Evolutionary conservation across 2,888 invertebrate species (phyloP).

Genomic region (Cryptus armator): DNA sequence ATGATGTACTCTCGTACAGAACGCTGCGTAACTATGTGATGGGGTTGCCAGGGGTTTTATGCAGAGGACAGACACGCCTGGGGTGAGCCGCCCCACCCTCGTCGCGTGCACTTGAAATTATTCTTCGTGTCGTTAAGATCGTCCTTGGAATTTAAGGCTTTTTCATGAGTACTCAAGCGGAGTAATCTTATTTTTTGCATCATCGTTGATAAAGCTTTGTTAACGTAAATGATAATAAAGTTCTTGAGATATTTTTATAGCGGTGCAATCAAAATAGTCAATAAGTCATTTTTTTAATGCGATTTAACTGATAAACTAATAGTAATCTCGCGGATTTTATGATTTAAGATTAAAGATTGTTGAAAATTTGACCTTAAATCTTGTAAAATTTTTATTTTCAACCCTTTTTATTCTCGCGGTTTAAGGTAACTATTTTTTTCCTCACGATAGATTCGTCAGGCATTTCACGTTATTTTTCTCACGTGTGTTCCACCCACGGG

Average conservation of each 20-base stretch:
- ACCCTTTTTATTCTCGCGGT: neutral
- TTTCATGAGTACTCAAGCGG: neutral
- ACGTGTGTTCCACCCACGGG: neutral
- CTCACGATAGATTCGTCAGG: neutral
- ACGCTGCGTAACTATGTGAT: constrained; percentile 27
- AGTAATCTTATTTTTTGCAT: constrained; percentile 10
- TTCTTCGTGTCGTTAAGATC: constrained; percentile 23
- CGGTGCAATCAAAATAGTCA: neutral
- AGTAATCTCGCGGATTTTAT: too few species aligned
- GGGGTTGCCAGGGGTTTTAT: constrained; percentile 46
- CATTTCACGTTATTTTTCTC: neutral
- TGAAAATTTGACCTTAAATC: neutral
- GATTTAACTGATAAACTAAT: neutral
- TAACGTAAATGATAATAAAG: neutral
- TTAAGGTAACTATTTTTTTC: neutral
- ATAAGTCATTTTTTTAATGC: neutral
- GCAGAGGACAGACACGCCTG: constrained; percentile 49
- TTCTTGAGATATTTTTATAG: neutral
- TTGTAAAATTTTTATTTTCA: neutral
- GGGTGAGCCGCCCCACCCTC: constrained; percentile 31
- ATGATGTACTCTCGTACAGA: neutral
- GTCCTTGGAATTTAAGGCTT: constrained; percentile 35
- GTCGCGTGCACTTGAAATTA: constrained; percentile 27
- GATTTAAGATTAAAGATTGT: neutral
- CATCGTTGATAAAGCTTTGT: neutral